Conservation (phyloP, 2,888 invertebrate genomes). For the Lithodes maja region DNA sequence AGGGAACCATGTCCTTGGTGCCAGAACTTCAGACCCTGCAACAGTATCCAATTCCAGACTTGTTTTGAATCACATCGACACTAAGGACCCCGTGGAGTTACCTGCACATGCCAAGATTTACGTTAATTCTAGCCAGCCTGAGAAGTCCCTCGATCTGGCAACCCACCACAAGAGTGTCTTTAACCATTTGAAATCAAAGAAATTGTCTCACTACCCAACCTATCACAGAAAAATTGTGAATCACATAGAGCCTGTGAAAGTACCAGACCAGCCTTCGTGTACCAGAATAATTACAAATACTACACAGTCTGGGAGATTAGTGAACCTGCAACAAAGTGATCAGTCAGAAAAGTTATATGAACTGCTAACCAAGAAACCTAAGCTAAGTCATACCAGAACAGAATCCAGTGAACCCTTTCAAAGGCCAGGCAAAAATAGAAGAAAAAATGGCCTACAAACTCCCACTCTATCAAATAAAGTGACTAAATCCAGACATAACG, state of each 20-base stretch:
- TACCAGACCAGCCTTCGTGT: background rate
- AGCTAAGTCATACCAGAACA: conserved; percentile 35
- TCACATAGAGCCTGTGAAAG: background rate
- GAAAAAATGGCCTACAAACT: background rate
- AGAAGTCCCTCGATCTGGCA: background rate
- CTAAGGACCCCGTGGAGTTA: too few species aligned
- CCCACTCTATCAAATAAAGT: background rate
- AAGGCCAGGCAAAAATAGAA: background rate
- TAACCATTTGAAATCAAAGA: background rate
- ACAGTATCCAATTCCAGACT: too few species aligned
- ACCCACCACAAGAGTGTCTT: background rate
- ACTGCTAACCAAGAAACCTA: conserved; percentile 29
- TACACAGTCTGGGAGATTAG: background rate
- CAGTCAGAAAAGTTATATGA: background rate
- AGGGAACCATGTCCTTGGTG: too few species aligned
- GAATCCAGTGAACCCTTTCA: background rate
- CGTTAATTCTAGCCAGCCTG: background rate
- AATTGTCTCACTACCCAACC: background rate
- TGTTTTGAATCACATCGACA: too few species aligned
- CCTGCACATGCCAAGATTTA: background rate
- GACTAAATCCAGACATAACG: background rate
- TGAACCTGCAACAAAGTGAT: background rate
- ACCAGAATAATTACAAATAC: background rate
- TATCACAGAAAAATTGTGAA: background rate
- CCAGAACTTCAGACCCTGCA: too few species aligned